These are phyloP conservation scores for Xestia sexstrigata DNA, from an alignment of 2,888 invertebrate species.

Conservation along the genomic window DNA sequence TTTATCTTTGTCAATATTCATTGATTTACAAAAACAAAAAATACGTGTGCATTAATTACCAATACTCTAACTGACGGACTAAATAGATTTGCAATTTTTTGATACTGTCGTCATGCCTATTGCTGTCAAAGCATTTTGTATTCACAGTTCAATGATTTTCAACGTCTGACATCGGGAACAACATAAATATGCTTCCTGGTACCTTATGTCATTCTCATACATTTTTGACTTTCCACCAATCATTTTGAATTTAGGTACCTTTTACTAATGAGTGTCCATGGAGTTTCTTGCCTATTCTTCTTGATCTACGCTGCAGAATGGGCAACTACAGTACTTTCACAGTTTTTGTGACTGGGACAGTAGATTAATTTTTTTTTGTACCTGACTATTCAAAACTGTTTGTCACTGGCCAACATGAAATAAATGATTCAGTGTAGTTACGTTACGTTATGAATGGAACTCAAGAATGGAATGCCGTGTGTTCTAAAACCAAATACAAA, in stretches of 20 bases:
- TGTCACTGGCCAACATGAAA: neutral
- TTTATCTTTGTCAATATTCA: too few relatives aligned
- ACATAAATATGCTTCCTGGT: neutral
- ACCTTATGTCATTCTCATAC: neutral
- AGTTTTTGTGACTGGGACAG: neutral
- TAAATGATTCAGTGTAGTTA: neutral
- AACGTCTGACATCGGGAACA: too few relatives aligned
- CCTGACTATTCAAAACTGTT: neutral
- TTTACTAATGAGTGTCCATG: neutral
- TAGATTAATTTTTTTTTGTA: neutral
- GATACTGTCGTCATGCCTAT: too few relatives aligned
- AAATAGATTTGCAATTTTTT: too few relatives aligned
- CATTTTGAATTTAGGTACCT: neutral
- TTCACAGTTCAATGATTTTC: too few relatives aligned
- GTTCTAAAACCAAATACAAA: slow-evolving; percentile 49
- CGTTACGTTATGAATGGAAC: slow-evolving; percentile 16
- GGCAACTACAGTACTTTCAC: neutral
- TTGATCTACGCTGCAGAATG: neutral
- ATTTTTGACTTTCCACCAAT: neutral
- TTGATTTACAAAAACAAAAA: too few relatives aligned
- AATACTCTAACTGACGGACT: too few relatives aligned
- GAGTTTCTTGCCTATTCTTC: neutral
- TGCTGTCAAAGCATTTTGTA: neutral
- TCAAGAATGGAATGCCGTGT: slow-evolving; percentile 55
- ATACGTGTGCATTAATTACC: too few relatives aligned